Evolutionary conservation across 1,140 invertebrate species (phyloP), one percentile per base, ranked within the genome.

Genomic region (Camponotus pennsylvanicus): DNA sequence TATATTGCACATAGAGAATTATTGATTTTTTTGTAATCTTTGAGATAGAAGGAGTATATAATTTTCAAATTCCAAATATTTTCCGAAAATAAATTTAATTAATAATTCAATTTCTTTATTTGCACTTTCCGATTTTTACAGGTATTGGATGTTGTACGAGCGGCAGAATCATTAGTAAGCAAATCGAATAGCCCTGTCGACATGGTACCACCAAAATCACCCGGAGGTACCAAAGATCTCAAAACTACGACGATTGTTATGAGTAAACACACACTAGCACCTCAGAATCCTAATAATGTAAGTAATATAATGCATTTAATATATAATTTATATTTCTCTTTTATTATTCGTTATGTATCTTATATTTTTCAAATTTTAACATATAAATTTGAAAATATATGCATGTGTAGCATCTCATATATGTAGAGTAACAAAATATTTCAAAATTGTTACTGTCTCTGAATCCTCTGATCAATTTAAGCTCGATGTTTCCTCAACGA

Each of bases 221-320:
- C 97, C 2, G 96, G 96, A 63, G 96, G 97, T 86, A 97, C 97
- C 88, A 97, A 97, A 92, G 96, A 98, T 88, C 96, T 97, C 90
- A 98, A 98, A 96, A 98, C 98, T 55, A 98, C 98, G 61, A 98
- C 98, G n/a, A 97, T 98, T 90, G 98, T 98, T 27, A 98, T 98
- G 98, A 98, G 97, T 94, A 98, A 98, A 95, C 98, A 98, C 93
- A 98, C 98, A 52, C 95, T 98, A 79, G 96, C 96, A 83, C 96
- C 96, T 73, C 96, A 96, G 91, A 95, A 95, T 90, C 95, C 95
- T 80, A 83, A 78, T 78, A 95, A 96, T 90, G 96, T 96, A 94
- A 96, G 96, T 96, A 92, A 34, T 66, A 32, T 13, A 73, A 52
- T 52, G 49, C 15, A 18, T 52, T 27, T 52, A 52, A 52, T 52